Conservation (phyloP, 2,797 vertebrate species). For the Helarctos malayanus region DNA sequence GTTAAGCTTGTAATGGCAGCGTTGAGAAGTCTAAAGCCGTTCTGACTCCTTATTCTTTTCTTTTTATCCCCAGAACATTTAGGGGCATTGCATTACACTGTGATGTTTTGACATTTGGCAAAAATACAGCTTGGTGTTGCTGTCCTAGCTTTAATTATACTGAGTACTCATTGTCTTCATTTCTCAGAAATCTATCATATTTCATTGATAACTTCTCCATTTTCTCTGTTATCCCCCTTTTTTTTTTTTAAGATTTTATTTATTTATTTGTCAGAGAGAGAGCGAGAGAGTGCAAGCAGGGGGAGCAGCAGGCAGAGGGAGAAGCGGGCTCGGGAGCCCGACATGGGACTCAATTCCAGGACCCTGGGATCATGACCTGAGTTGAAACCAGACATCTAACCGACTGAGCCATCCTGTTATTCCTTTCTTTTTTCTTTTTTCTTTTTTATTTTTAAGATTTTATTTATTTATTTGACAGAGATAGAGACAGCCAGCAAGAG, state of each 20-base stretch:
- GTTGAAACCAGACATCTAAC: neutral
- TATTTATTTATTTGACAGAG: no score
- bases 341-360: neutral
- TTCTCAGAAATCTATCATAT: neutral
- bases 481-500: no score
- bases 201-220: neutral
- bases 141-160: neutral
- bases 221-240: neutral
- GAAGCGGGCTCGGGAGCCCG: neutral
- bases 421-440: neutral
- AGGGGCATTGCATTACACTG: neutral
- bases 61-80: neutral
- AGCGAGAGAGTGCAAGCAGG: neutral
- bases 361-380: neutral
- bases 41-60: neutral
- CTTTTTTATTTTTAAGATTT: neutral
- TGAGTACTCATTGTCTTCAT: neutral
- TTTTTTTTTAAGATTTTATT: neutral
- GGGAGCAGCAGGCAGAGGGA: neutral
- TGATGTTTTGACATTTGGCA: neutral
- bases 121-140: neutral
- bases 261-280: neutral
- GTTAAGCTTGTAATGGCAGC: neutral
- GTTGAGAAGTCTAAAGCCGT: neutral
- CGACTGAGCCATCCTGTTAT: neutral